Evolutionary conservation across 92 coral and sea anemone genomes (phyloP).

Genomic region (Zoanthus sansibaricus): DNA sequence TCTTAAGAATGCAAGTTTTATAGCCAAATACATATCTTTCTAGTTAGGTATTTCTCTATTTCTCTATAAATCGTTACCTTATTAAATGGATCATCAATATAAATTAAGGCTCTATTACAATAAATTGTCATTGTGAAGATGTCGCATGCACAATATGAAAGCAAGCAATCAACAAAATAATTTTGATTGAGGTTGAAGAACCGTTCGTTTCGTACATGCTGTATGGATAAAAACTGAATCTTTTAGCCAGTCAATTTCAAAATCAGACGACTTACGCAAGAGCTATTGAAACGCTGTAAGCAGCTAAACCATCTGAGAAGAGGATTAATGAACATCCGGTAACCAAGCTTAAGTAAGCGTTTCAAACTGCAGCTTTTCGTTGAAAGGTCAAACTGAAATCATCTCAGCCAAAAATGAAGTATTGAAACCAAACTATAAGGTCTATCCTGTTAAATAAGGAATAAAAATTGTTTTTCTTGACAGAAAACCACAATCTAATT

Average conservation of each 20-base stretch:
- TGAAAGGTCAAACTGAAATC: background rate
- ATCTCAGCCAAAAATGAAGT: too few species aligned
- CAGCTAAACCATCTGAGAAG: background rate
- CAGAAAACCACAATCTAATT: too few species aligned
- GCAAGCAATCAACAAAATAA: background rate
- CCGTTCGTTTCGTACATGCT: background rate
- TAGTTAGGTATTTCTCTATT: too few species aligned
- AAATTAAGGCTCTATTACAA: too few species aligned
- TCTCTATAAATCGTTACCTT: too few species aligned
- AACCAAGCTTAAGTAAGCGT: background rate
- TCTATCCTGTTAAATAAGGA: too few species aligned
- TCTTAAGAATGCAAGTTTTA: too few species aligned
- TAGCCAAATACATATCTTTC: too few species aligned
- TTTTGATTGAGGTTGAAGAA: background rate
- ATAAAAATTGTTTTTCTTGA: too few species aligned
- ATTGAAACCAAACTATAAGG: too few species aligned
- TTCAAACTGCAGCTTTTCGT: background rate
- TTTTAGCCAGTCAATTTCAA: background rate
- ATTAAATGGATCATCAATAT: too few species aligned
- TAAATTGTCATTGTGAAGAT: too few species aligned
- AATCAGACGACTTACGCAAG: background rate
- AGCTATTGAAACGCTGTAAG: background rate
- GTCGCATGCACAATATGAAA: background rate
- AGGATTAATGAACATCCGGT: background rate
- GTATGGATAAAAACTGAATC: background rate